Conservation (phyloP, 2,797 vertebrate genomes). For the Propithecus perrieri region DNA sequence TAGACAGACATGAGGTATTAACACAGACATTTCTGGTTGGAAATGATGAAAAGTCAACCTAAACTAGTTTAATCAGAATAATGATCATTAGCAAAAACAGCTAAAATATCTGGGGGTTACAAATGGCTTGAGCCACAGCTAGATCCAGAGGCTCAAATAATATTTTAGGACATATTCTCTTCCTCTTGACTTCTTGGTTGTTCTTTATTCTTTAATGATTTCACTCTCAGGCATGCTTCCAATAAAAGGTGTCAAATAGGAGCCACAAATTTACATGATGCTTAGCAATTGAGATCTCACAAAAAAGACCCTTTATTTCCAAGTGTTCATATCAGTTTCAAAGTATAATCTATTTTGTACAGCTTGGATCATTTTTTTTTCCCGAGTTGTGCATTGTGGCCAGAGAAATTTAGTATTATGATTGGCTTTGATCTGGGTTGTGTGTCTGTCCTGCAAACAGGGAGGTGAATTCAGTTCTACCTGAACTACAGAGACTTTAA, state of each 20-base stretch:
- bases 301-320: not conserved
- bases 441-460: not conserved
- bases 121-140: not conserved
- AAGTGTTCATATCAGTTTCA: not conserved
- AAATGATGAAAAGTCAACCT: not conserved
- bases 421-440: not conserved
- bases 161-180: not conserved
- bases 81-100: not conserved
- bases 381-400: not conserved
- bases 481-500: not conserved
- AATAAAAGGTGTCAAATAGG: not conserved
- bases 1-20: not conserved
- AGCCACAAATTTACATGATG: not conserved
- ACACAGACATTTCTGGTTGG: not conserved
- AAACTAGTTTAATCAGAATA: not conserved
- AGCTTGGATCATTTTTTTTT: not conserved
- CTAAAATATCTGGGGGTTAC: not conserved
- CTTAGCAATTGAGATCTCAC: not conserved
- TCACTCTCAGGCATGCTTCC: not conserved
- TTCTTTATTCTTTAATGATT: conserved; percentile 12
- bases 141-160: not conserved
- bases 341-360: not conserved
- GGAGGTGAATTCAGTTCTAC: not conserved
- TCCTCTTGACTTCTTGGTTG: not conserved
- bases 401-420: not conserved